phyloP scores from a whole-genome alignment of 2,113 vertebrate species.

The Callorhinus ursinus region DNA sequence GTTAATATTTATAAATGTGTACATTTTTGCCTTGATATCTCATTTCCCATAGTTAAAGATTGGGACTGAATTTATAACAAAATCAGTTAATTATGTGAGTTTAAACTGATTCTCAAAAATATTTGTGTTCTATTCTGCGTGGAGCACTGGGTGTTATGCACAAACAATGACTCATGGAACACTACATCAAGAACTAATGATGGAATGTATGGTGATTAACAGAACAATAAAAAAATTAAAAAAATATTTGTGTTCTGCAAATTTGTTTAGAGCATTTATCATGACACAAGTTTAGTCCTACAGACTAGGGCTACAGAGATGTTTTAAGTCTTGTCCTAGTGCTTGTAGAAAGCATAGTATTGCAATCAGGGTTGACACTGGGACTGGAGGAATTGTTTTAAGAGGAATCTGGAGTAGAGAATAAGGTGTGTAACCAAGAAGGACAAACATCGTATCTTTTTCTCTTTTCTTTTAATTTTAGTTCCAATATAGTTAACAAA shows the following conservation, averaged over 20 bases:
- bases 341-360: not conserved
- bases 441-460: not conserved
- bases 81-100: not conserved
- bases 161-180: too few relatives aligned
- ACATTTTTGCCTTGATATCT: not conserved
- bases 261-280: not conserved
- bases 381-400: not conserved
- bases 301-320: not conserved
- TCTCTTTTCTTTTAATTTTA: not conserved
- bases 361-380: not conserved
- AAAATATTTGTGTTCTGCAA: not conserved
- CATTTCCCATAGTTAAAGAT: not conserved
- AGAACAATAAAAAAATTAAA: too few relatives aligned
- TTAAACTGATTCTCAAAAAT: not conserved
- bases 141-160: too few relatives aligned
- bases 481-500: not conserved
- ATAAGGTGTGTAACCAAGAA: not conserved
- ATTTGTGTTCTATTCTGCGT: not conserved
- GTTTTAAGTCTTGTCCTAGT: not conserved
- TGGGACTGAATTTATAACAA: not conserved
- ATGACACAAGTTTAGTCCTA: not conserved
- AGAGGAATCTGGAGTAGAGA: not conserved
- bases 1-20: not conserved
- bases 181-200: too few relatives aligned
- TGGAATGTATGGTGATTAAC: too few relatives aligned